Percentiles rank a stretch among this genome's conserved stretches.
These are phyloP conservation scores for Prionailurus bengalensis DNA, from an alignment of 2,113 vertebrate species.

Conservation along the genomic window DNA sequence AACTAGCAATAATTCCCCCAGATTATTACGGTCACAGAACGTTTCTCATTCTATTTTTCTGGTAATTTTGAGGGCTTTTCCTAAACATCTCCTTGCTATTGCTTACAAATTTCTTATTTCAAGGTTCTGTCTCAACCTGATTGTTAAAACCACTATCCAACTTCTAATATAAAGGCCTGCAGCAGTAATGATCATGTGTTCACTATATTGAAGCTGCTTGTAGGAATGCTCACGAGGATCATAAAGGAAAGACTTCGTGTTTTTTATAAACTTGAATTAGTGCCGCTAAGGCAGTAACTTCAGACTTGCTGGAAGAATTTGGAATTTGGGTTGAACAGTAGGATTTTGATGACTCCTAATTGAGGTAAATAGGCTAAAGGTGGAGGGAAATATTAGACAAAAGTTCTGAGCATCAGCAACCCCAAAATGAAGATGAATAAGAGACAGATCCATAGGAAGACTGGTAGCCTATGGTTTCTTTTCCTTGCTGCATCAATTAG, in stretches of 20 bases:
- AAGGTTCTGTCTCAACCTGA: neutral
- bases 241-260: neutral
- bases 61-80: neutral
- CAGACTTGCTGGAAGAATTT: neutral
- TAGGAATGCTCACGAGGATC: neutral
- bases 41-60: slow-evolving; percentile 24
- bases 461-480: neutral
- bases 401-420: neutral
- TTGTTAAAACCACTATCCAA: slow-evolving; percentile 20
- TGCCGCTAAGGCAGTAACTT: neutral
- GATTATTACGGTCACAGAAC: neutral
- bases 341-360: neutral
- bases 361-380: neutral
- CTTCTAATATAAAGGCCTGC: neutral
- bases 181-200: neutral
- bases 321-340: slow-evolving; percentile 30
- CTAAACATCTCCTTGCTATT: neutral
- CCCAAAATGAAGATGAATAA: neutral
- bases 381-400: neutral
- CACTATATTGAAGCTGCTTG: neutral
- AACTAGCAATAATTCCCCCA: neutral
- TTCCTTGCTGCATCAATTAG: neutral
- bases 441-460: neutral
- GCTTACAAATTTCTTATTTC: slow-evolving; percentile 37
- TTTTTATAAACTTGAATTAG: neutral